Conservation (phyloP, 2,113 vertebrate species). For the Periophthalmodon schlosseri region DNA sequence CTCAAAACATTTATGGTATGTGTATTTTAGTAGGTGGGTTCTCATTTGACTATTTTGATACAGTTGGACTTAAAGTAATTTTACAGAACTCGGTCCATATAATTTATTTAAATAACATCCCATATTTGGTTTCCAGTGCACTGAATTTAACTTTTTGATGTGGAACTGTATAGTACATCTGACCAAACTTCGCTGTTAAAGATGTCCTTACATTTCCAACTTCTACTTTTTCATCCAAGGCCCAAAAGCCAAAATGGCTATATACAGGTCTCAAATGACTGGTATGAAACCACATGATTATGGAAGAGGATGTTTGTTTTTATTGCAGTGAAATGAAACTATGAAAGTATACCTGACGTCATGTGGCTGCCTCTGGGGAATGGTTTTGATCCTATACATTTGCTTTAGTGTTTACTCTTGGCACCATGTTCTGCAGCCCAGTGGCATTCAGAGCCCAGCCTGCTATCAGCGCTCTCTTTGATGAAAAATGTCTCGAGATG, state of each 20-base stretch:
- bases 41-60: no score
- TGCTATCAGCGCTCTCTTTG: constrained; percentile 30
- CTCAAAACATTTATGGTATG: no score
- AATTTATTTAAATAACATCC: neutral
- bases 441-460: constrained; percentile 23
- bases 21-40: no score
- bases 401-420: constrained; percentile 33
- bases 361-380: neutral
- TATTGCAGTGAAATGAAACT: neutral
- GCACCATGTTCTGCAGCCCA: neutral
- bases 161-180: neutral
- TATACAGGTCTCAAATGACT: constrained; percentile 16
- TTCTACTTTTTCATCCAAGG: constrained; percentile 24
- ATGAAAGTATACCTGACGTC: neutral
- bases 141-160: neutral
- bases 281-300: neutral
- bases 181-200: constrained; percentile 23
- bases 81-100: no score
- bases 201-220: constrained; percentile 44
- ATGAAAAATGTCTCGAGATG: constrained; percentile 52
- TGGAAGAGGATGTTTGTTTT: constrained; percentile 18
- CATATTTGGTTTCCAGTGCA: neutral
- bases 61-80: no score
- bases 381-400: constrained; percentile 3
- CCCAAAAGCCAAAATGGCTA: constrained; percentile 14